These are phyloP conservation scores for Amblyjoppa fuscipennis DNA, from an alignment of 2,888 invertebrate species.

Conservation along the genomic window DNA sequence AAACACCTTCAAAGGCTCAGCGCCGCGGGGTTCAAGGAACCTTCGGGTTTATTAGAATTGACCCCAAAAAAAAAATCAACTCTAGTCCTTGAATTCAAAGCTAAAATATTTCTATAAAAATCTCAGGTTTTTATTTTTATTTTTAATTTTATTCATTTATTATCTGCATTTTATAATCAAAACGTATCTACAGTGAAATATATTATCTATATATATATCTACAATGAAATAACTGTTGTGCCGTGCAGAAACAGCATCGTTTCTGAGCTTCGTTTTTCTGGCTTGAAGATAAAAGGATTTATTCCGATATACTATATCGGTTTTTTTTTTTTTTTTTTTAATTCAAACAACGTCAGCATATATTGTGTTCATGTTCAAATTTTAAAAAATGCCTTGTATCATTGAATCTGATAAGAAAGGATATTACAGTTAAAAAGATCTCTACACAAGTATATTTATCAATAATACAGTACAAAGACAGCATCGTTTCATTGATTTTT, in stretches of 20 bases:
- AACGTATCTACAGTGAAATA: neutral
- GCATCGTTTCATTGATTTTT: neutral
- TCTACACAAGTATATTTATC: too few relatives aligned
- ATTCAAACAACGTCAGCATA: neutral
- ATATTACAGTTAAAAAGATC: neutral
- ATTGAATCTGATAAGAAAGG: neutral
- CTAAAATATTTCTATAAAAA: neutral
- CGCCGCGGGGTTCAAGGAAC: slow-evolving; percentile 1
- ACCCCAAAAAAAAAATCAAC: neutral
- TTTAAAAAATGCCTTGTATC: neutral
- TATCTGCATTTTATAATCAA: neutral
- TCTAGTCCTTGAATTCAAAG: neutral
- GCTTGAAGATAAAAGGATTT: neutral
- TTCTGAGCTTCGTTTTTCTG: neutral
- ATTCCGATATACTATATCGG: neutral
- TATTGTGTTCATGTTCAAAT: neutral
- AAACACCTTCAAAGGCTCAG: neutral
- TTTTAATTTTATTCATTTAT: too few relatives aligned
- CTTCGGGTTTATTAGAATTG: neutral
- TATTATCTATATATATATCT: neutral
- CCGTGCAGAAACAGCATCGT: neutral
- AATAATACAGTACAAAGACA: neutral
- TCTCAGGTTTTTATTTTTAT: neutral
- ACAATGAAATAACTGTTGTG: too few relatives aligned
- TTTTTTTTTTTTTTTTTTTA: too few relatives aligned